phyloP scores from a whole-genome alignment of 2,888 invertebrate species.

The Coremacera marginata region DNA sequence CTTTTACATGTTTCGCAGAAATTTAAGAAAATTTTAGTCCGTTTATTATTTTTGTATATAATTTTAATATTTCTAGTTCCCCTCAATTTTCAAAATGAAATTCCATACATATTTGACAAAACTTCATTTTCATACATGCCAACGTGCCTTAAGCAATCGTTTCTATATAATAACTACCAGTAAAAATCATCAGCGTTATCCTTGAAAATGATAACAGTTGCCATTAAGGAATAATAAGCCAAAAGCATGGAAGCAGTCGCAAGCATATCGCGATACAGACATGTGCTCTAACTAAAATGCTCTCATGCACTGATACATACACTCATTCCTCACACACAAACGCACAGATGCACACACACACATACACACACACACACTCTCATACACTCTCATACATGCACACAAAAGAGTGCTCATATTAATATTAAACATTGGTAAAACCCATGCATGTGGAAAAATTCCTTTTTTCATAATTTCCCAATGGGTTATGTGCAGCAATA shows the following conservation, averaged over 20 bases:
- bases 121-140: background rate
- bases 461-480: slow-evolving; percentile 12
- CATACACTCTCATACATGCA: background rate
- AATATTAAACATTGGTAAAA: background rate
- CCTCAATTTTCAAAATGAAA: background rate
- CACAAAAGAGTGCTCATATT: background rate
- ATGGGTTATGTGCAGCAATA: background rate
- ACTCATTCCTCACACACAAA: background rate
- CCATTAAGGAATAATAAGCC: slow-evolving; percentile 3
- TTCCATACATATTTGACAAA: background rate
- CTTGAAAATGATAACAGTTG: background rate
- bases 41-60: too few relatives aligned
- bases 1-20: too few relatives aligned
- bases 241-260: background rate
- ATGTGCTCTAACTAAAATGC: background rate
- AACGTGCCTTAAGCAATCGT: background rate
- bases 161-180: background rate
- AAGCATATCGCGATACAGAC: too few relatives aligned
- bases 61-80: background rate
- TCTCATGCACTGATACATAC: background rate
- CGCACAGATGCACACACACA: background rate
- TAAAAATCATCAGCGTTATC: slow-evolving; percentile 1
- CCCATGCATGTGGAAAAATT: slow-evolving; percentile 6
- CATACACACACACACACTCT: background rate
- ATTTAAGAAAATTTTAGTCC: too few relatives aligned